Percentiles rank a stretch among this genome's conserved stretches.
Conservation (phyloP, 2,113 vertebrate genomes). For the Nesospiza acunhae region DNA sequence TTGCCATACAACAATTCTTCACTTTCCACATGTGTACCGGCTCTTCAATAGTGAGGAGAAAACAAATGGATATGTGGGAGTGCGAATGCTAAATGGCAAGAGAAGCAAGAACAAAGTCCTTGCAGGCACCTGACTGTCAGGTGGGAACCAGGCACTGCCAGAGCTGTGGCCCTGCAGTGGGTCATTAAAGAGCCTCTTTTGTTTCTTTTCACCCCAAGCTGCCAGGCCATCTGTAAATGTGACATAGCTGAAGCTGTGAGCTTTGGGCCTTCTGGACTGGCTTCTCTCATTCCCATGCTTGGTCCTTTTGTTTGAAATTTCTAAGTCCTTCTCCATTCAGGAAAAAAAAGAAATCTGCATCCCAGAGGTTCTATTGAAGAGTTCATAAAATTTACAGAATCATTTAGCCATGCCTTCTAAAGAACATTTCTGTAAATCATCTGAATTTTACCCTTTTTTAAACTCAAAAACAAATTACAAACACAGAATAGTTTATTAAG, state of each 20-base stretch:
- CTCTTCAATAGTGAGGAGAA: neutral
- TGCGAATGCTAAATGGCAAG: neutral
- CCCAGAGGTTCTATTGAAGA: neutral
- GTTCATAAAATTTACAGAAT: neutral
- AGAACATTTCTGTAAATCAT: neutral
- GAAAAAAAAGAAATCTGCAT: neutral
- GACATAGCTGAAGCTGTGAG: neutral
- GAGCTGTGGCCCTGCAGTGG: neutral
- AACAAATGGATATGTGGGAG: neutral
- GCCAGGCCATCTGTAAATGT: neutral
- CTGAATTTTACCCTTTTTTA: neutral
- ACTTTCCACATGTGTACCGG: neutral
- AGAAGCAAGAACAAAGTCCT: neutral
- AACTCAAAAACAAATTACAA: neutral
- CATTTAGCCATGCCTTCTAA: neutral
- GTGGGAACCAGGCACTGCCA: neutral
- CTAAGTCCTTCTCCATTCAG: neutral
- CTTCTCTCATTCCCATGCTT: neutral
- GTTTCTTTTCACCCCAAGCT: neutral
- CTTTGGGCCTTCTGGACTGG: neutral
- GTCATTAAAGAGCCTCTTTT: neutral
- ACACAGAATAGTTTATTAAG: neutral
- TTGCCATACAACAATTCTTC: conserved; percentile 32
- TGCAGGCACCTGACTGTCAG: conserved; percentile 44
- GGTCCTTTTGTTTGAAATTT: neutral